A percentile compares a stretch with the other conserved stretches of the same genome.
Conservation (phyloP, 37 sponge, comb jelly and placozoan species). For the Tethya wilhelma region DNA sequence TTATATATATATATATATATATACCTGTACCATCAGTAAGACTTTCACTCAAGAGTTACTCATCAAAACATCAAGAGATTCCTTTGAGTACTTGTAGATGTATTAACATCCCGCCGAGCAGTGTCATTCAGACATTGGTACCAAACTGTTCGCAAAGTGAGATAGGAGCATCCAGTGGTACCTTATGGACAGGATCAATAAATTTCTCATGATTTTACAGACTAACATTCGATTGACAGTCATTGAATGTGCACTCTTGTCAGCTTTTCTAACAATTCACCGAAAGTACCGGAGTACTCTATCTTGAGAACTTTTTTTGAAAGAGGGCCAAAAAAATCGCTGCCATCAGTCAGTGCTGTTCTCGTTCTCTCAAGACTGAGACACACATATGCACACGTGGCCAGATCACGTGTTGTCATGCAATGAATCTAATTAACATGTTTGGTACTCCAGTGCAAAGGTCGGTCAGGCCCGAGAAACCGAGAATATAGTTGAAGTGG, state of each 20-base stretch:
- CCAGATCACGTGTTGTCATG: neutral
- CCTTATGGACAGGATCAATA: neutral
- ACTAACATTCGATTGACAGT: neutral
- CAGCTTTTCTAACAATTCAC: neutral
- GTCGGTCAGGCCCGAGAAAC: slow-evolving; percentile 4
- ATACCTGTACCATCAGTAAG: neutral
- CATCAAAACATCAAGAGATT: neutral
- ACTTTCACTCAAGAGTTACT: neutral
- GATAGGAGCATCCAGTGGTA: neutral
- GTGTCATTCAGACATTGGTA: neutral
- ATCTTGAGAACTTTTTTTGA: neutral
- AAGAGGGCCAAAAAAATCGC: neutral
- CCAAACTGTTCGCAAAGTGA: neutral
- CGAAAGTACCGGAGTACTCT: neutral
- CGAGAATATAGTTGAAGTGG: neutral
- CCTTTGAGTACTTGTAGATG: neutral
- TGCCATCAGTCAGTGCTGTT: neutral
- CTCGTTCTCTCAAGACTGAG: neutral
- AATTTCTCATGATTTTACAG: neutral
- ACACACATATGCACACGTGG: neutral
- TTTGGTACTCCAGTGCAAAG: neutral
- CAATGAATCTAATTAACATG: neutral
- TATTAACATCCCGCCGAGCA: too few relatives aligned
- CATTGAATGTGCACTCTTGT: neutral
- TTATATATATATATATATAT: too few relatives aligned